Conservation (phyloP, 2,888 invertebrate genomes). For the Marronus borbonicus region DNA sequence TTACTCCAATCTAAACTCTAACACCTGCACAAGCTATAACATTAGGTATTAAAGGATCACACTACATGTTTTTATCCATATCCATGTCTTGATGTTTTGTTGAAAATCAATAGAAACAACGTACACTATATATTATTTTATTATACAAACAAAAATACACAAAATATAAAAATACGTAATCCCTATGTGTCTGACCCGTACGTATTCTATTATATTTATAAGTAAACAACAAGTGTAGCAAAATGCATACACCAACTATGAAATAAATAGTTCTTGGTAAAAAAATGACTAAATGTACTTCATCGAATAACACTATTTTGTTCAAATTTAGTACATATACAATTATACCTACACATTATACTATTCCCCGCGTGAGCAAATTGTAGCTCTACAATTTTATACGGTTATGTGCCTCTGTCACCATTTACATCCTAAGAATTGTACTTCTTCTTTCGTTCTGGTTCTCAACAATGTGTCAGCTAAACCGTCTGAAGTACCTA, state of each 20-base stretch:
- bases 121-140: constrained; percentile 9
- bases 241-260: background rate
- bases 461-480: constrained; percentile 70
- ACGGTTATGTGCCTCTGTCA: constrained; percentile 22
- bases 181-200: constrained; percentile 39
- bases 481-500: constrained; percentile 72
- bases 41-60: too few species aligned
- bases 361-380: constrained; percentile 4
- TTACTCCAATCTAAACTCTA: too few species aligned
- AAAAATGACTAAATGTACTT: constrained; percentile 37
- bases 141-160: constrained; percentile 45
- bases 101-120: too few species aligned
- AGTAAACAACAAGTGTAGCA: constrained; percentile 35
- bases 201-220: constrained; percentile 28
- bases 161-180: constrained; percentile 41
- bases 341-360: constrained; percentile 33
- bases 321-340: background rate
- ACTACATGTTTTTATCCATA: too few species aligned
- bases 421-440: constrained; percentile 49
- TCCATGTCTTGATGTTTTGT: too few species aligned
- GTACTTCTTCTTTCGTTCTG: constrained; percentile 65
- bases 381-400: background rate
- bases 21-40: too few species aligned
- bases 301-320: constrained; percentile 8
- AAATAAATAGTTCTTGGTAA: constrained; percentile 38